A percentile compares a stretch with the other conserved stretches of the same genome.
These are phyloP conservation scores for Clupea harengus DNA, from an alignment of 2,113 vertebrate species.

Conservation along the genomic window DNA sequence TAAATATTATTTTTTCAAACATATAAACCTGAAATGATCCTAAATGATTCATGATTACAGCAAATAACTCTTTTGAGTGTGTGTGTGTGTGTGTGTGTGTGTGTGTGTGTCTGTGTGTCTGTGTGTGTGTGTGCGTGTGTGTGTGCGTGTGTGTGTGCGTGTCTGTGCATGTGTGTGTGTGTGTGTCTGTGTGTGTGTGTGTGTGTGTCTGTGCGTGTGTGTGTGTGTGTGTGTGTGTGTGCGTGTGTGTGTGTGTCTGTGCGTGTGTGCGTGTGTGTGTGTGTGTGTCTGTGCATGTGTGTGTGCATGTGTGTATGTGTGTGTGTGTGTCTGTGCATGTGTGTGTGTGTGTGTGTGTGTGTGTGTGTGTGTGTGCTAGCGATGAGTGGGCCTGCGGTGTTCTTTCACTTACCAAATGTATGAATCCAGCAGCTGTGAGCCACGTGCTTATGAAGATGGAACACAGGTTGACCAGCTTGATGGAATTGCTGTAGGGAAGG, in stretches of 20 bases:
- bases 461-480: slow-evolving; percentile 99
- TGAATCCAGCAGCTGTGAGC: slow-evolving; percentile 98
- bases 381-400: neutral
- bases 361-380: neutral
- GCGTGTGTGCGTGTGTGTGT: neutral
- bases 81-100: neutral
- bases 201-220: neutral
- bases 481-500: slow-evolving; percentile 88
- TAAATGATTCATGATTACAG: neutral
- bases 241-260: neutral
- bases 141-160: neutral
- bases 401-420: slow-evolving; percentile 91
- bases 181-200: no score
- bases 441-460: slow-evolving; percentile 99
- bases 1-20: neutral
- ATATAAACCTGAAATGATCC: slow-evolving; percentile 9
- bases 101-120: neutral
- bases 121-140: neutral
- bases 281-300: neutral
- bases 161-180: neutral
- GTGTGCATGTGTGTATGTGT: neutral
- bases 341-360: slow-evolving; percentile 1
- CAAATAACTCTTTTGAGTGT: neutral
- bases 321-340: neutral
- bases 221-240: neutral